Evolutionary conservation across 2,888 invertebrate species (phyloP), one percentile per base, ranked within the genome.

Genomic region (Thysanoteuthis rhombus): DNA sequence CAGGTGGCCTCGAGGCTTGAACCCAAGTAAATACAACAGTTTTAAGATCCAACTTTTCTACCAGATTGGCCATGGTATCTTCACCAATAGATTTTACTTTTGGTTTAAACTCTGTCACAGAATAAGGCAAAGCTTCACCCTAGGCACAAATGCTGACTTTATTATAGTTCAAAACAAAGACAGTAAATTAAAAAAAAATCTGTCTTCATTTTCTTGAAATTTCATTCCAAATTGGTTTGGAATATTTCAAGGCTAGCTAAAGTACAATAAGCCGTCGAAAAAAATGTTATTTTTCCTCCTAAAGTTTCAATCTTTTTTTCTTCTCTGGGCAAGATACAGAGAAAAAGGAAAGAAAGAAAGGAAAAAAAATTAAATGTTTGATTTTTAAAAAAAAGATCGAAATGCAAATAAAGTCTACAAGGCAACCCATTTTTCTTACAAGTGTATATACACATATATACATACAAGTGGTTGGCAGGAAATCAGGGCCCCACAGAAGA

Each of bases 281-380:
- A 75, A 52, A 25, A 22, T 52, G 22, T 52, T 52, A 22, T 52
- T 52, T 52, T 52, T 52, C 52, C 52, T 52, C 25, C 52, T 52
- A 25, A 25, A 52, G 10, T 75, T 75, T 75, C n/a, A 3, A 1
- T 75, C 75, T 75, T 75, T 75, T 75, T 10, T 75, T 75, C n/a
- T 75, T 75, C n/a, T 75, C 75, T 75, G 75, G 75, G n/a, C 75
- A 75, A 75, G 75, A 75, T n/a, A 75, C 75, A 75, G 75, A n/a
- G n/a, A 75, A 75, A 75, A 75, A 1, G 22, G 22, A 75, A 25
- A 75, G 3, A n/a, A n/a, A n/a, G 10, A 75, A 8, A 75, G 25
- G 36, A n/a, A 75, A 75, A 75, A n/a, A n/a, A 75, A 52, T 22
- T 25, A 52, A 45, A 45, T 45, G 45, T 16, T 45, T 45, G 45